Evolutionary conservation across 2,888 invertebrate genomes (phyloP).

Genomic region (Erannis defoliaria): DNA sequence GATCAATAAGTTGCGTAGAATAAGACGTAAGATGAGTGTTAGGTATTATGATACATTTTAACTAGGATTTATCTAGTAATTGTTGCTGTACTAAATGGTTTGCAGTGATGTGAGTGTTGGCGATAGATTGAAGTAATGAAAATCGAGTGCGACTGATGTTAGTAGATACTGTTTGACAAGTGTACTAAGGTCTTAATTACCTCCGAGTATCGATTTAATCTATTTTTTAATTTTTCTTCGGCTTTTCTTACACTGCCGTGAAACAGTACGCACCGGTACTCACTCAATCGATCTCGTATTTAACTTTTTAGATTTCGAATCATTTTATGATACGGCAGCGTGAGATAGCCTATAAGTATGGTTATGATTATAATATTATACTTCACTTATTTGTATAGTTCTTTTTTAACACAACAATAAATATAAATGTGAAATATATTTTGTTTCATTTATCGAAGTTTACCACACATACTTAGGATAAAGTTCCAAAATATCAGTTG

Average conservation of each 20-base stretch:
- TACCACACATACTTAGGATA: no score
- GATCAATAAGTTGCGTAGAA: constrained; percentile 70
- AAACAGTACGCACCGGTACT: constrained; percentile 27
- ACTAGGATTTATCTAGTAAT: constrained; percentile 75
- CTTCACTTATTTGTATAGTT: constrained; percentile 86
- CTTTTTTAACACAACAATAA: constrained; percentile 86
- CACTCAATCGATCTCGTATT: constrained; percentile 48
- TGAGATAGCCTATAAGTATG: constrained; percentile 70
- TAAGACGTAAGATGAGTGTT: constrained; percentile 75
- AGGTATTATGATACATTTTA: constrained; percentile 64
- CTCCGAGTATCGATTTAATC: constrained; percentile 86
- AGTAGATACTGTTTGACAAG: constrained; percentile 80
- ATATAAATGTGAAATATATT: constrained; percentile 83
- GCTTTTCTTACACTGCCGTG: constrained; percentile 65
- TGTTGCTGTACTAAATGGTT: constrained; percentile 72
- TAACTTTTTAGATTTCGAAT: constrained; percentile 38
- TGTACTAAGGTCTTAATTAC: constrained; percentile 83
- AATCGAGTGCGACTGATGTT: constrained; percentile 77
- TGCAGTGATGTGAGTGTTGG: constrained; percentile 62
- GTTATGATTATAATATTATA: constrained; percentile 79
- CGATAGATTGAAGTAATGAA: constrained; percentile 62
- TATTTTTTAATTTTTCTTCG: constrained; percentile 74
- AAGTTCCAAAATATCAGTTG: no score
- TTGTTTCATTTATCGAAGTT: constrained; percentile 70
- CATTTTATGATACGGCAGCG: constrained; percentile 58